phyloP scores from a whole-genome alignment of 1,140 invertebrate species.

The Hyphantria cunea region DNA sequence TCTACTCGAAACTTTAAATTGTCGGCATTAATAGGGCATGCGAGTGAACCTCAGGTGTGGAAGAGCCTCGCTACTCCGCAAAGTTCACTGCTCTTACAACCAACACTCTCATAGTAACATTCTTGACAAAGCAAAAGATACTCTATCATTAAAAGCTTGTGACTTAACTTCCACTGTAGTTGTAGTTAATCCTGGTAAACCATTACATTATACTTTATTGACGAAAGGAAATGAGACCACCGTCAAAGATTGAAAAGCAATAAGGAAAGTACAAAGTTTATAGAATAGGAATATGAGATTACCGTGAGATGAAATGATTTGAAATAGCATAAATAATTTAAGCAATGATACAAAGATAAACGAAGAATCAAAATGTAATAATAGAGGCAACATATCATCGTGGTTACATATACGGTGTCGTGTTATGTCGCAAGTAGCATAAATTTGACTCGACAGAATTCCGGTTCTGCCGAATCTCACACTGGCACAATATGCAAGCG shows the following conservation, averaged over 20 bases:
- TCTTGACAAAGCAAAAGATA: slow-evolving; percentile 42
- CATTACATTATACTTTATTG: slow-evolving; percentile 42
- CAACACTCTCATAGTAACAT: slow-evolving; percentile 39
- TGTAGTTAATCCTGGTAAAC: slow-evolving; percentile 42
- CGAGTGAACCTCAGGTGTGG: slow-evolving; percentile 73
- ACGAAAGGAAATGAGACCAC: slow-evolving; percentile 39
- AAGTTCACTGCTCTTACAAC: slow-evolving; percentile 74
- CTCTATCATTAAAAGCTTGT: slow-evolving; percentile 43
- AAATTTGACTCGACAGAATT: slow-evolving; percentile 40
- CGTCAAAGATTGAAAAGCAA: slow-evolving; percentile 32
- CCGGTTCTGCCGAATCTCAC: slow-evolving; percentile 40
- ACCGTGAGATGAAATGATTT: slow-evolving; percentile 5
- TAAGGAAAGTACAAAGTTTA: slow-evolving; percentile 27
- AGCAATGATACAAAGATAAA: slow-evolving; percentile 17
- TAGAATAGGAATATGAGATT: slow-evolving; percentile 21
- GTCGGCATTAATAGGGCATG: slow-evolving; percentile 66
- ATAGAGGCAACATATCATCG: slow-evolving; percentile 39
- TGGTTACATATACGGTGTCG: slow-evolving; percentile 38
- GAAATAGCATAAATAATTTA: slow-evolving; percentile 7
- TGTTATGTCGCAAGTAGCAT: slow-evolving; percentile 37
- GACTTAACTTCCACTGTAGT: slow-evolving; percentile 34
- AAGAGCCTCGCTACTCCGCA: slow-evolving; percentile 58
- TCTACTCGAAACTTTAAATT: slow-evolving; percentile 63
- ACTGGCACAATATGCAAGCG: slow-evolving; percentile 36
- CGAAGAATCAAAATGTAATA: slow-evolving; percentile 29